Evolutionary conservation across 1,140 invertebrate genomes (phyloP).

Genomic region (Oryzaephilus surinamensis): DNA sequence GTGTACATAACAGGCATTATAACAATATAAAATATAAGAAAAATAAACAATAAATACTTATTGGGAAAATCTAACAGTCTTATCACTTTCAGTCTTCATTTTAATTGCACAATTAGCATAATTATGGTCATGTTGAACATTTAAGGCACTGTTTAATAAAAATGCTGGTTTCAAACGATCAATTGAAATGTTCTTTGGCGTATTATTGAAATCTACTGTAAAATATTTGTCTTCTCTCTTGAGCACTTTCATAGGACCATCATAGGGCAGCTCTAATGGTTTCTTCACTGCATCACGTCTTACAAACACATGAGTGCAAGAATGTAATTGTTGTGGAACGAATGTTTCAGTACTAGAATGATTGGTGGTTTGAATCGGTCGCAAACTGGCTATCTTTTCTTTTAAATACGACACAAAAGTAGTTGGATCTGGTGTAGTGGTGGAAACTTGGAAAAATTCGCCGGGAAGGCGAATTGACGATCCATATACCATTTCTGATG

Average conservation of each 20-base stretch:
- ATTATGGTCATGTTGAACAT: slow-evolving; percentile 22
- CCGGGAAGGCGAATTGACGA: slow-evolving; percentile 27
- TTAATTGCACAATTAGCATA: slow-evolving; percentile 11
- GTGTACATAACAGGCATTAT: too few species aligned
- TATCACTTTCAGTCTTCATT: slow-evolving; percentile 19
- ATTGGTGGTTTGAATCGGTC: slow-evolving; percentile 7
- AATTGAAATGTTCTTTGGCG: too few species aligned
- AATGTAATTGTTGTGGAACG: slow-evolving; percentile 19
- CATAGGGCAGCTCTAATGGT: slow-evolving; percentile 33
- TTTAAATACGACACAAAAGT: neutral
- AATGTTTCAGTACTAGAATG: slow-evolving; percentile 19
- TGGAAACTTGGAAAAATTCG: slow-evolving; percentile 25
- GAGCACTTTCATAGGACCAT: slow-evolving; percentile 31
- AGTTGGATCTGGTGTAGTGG: neutral
- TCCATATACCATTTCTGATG: slow-evolving; percentile 33
- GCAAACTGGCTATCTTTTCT: neutral
- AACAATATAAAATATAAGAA: slow-evolving; percentile 32
- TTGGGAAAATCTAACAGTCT: slow-evolving; percentile 34
- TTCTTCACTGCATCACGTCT: slow-evolving; percentile 28
- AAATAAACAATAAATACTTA: slow-evolving; percentile 41
- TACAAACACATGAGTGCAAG: slow-evolving; percentile 28
- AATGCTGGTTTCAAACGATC: slow-evolving; percentile 31
- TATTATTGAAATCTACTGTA: too few species aligned
- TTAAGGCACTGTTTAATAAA: slow-evolving; percentile 30
- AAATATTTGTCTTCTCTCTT: slow-evolving; percentile 6